Evolutionary conservation across 2,113 vertebrate genomes (phyloP).

Genomic region (Tupaia tana): DNA sequence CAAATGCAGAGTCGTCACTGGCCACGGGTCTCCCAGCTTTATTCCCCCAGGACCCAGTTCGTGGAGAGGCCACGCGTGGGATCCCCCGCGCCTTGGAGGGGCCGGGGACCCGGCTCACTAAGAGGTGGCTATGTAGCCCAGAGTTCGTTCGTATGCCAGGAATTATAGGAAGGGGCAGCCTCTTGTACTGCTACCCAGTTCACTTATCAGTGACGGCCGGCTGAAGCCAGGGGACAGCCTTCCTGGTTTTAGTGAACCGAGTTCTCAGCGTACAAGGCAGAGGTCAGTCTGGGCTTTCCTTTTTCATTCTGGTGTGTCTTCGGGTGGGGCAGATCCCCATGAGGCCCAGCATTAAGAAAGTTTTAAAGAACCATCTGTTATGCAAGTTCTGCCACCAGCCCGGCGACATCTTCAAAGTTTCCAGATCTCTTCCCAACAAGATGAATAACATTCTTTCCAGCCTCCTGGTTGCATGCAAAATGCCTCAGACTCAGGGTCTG

Average conservation of each 20-base stretch:
- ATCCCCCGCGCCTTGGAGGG: neutral
- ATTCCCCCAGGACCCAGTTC: fast-evolving
- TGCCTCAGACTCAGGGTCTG: constrained; percentile 4
- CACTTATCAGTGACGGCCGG: fast-evolving
- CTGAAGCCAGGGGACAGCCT: neutral
- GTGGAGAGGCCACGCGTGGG: neutral
- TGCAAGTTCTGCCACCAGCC: constrained; percentile 32
- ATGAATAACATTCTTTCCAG: constrained; percentile 50
- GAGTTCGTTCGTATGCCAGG: neutral
- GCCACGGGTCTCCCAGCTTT: neutral
- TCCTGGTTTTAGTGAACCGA: neutral
- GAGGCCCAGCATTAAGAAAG: neutral
- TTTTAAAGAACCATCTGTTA: constrained; percentile 73
- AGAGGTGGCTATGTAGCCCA: neutral
- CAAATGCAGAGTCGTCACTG: neutral
- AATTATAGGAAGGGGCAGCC: neutral
- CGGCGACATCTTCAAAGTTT: constrained; percentile 52
- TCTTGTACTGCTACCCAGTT: neutral
- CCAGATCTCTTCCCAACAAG: constrained; percentile 63
- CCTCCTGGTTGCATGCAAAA: neutral
- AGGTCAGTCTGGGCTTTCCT: neutral
- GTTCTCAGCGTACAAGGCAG: neutral
- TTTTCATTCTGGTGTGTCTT: neutral
- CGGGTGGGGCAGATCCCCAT: neutral
- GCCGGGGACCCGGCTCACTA: neutral